Evolutionary conservation across 2,888 invertebrate species (phyloP).

Genomic region (Trileptium ribeirensis): DNA sequence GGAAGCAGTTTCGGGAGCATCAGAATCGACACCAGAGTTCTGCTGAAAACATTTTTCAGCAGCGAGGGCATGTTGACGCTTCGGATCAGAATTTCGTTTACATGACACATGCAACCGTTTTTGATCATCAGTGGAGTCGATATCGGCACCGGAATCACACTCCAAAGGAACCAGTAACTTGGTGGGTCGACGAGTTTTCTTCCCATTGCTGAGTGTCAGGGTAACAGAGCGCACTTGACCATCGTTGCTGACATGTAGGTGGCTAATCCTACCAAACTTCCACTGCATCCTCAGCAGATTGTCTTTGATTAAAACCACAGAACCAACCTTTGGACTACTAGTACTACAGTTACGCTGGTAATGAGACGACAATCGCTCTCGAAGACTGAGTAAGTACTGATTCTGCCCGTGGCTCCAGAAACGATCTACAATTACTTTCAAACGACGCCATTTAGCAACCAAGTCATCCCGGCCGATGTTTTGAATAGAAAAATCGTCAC

Average conservation of each 20-base stretch:
- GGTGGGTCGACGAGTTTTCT: neutral
- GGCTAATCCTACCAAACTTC: neutral
- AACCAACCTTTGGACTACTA: neutral
- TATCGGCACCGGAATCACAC: neutral
- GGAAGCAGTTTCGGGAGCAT: too few species aligned
- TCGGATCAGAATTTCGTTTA: too few species aligned
- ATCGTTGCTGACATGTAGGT: neutral
- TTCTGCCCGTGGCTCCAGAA: neutral
- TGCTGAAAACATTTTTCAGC: too few species aligned
- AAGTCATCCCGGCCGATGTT: neutral
- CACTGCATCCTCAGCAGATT: neutral
- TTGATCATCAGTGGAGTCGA: too few species aligned
- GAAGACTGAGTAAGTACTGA: neutral
- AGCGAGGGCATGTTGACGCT: too few species aligned
- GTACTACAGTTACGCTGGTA: neutral
- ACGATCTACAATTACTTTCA: neutral
- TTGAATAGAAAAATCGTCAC: neutral
- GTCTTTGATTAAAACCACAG: neutral
- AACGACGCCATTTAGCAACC: neutral
- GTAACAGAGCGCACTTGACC: neutral
- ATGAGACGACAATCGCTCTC: neutral
- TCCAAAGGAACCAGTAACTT: neutral
- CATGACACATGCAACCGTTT: too few species aligned
- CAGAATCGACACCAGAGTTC: too few species aligned
- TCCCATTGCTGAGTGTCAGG: neutral